Conservation (phyloP, 2,888 invertebrate genomes). For the Andricus curvator region DNA sequence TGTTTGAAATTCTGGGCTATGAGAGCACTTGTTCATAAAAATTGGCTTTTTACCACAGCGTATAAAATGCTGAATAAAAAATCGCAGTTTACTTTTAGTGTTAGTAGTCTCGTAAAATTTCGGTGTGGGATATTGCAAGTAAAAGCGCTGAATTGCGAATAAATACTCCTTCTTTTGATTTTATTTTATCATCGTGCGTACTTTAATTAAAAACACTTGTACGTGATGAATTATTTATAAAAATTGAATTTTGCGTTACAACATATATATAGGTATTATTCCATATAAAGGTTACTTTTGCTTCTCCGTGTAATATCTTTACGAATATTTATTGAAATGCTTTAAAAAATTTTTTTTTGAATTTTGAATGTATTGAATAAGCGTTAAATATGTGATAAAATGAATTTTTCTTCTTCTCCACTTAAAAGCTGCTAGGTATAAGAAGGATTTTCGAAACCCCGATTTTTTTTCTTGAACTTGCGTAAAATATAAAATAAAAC, state of each 20-base stretch:
- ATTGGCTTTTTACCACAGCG: not conserved
- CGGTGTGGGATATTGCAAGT: not conserved
- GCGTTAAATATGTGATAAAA: too few relatives aligned
- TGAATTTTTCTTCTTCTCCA: too few relatives aligned
- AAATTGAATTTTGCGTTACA: not conserved
- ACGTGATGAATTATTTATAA: not conserved
- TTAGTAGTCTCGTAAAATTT: not conserved
- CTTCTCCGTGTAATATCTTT: too few relatives aligned
- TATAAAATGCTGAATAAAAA: not conserved
- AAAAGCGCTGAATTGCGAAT: not conserved
- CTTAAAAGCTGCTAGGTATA: too few relatives aligned
- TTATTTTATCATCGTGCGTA: not conserved
- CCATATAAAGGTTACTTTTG: too few relatives aligned
- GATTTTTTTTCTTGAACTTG: too few relatives aligned
- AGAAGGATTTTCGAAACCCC: too few relatives aligned
- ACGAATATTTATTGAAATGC: too few relatives aligned
- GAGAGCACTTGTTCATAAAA: not conserved
- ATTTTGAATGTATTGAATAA: too few relatives aligned
- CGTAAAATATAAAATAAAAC: too few relatives aligned
- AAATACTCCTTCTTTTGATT: not conserved
- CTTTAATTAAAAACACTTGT: not conserved
- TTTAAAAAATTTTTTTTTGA: too few relatives aligned
- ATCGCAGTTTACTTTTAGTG: not conserved
- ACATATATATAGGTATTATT: not conserved
- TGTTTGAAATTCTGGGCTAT: not conserved